These are phyloP conservation scores for Paelopatides confundens DNA, from an alignment of 53 echinoderm and acorn worm species.

Conservation along the genomic window DNA sequence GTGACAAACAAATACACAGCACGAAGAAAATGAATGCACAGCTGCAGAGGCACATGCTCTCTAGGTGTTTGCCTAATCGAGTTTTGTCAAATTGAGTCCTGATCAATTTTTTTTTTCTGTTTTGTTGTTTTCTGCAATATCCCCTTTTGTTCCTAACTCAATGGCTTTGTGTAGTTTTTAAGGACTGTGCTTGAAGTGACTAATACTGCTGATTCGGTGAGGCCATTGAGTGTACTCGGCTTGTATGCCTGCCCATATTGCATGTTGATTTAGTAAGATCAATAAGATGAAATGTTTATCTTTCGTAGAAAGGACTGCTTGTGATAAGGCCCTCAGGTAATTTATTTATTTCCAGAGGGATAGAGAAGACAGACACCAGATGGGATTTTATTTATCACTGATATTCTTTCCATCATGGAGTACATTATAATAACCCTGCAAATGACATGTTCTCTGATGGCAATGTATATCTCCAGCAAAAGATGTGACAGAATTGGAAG, in stretches of 20 bases:
- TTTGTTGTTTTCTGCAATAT: conserved; percentile 41
- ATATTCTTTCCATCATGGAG: neutral
- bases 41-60: conserved; percentile 83
- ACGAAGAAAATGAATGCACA: conserved; percentile 84
- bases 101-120: neutral
- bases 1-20: conserved; percentile 74
- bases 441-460: neutral
- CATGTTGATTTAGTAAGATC: conserved; percentile 38
- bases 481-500: neutral
- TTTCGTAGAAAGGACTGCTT: conserved; percentile 36
- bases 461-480: neutral
- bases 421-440: neutral
- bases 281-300: conserved; percentile 43
- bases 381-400: conserved; percentile 28
- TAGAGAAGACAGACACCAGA: conserved; percentile 21
- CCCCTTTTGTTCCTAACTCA: conserved; percentile 12
- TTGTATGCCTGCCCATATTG: conserved; percentile 18
- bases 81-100: conserved; percentile 29
- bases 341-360: conserved; percentile 33
- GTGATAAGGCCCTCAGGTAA: conserved; percentile 34
- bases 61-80: conserved; percentile 50
- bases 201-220: neutral
- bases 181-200: conserved; percentile 12
- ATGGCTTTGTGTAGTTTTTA: conserved; percentile 1
- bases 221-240: conserved; percentile 1